phyloP scores from a whole-genome alignment of 2,888 invertebrate genomes.

The Volucella zonaria region DNA sequence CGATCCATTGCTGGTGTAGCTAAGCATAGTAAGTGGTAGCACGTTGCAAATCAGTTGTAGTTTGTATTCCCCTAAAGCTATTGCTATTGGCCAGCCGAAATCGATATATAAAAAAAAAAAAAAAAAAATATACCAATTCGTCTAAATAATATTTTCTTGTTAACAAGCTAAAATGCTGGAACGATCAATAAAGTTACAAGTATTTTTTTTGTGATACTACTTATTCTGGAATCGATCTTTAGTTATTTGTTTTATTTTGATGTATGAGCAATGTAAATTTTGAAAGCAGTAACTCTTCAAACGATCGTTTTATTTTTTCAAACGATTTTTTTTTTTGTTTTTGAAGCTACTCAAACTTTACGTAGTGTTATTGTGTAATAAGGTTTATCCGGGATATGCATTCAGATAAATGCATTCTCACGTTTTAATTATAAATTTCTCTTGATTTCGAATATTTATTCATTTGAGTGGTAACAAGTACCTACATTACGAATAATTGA shows the following conservation, averaged over 20 bases:
- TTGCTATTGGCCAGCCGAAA: slow-evolving; percentile 43
- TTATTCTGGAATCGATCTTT: slow-evolving; percentile 3
- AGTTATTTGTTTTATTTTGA: slow-evolving; percentile 11
- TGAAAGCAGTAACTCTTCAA: not conserved
- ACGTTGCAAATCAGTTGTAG: slow-evolving; percentile 75
- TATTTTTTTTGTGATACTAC: not conserved
- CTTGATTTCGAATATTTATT: slow-evolving; percentile 20
- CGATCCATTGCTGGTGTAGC: slow-evolving; percentile 63
- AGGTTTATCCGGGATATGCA: slow-evolving; percentile 23
- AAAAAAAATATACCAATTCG: not conserved
- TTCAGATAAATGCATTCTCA: slow-evolving; percentile 44
- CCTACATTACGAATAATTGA: slow-evolving; percentile 46
- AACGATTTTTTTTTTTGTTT: not conserved
- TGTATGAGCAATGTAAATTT: not conserved
- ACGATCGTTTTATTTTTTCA: not conserved
- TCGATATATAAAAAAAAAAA: slow-evolving; percentile 21
- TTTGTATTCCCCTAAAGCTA: slow-evolving; percentile 71
- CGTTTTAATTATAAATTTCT: slow-evolving; percentile 43
- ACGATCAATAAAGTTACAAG: slow-evolving; percentile 21
- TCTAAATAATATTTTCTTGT: slow-evolving; percentile 4
- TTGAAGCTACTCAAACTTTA: not conserved
- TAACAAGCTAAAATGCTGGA: not conserved
- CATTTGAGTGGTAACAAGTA: slow-evolving; percentile 27
- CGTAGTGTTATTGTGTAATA: slow-evolving; percentile 6
- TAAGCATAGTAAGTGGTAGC: slow-evolving; percentile 67